Conservation (phyloP, 2,888 invertebrate species). For the Pachymerium ferrugineum region DNA sequence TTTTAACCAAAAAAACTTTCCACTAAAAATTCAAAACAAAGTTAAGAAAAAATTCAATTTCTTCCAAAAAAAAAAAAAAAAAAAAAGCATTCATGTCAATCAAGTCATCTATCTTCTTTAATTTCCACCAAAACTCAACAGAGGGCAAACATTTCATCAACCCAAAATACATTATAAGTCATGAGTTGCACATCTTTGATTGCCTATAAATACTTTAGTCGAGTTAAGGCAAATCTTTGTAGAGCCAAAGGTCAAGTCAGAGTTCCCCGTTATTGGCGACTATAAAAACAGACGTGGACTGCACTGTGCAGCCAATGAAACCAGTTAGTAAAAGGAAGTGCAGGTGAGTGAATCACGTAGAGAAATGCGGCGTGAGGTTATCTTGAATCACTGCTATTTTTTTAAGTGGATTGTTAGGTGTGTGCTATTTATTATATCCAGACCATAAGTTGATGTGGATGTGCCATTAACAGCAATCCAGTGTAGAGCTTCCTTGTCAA, state of each 20-base stretch:
- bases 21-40: too few species aligned
- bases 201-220: slow-evolving; percentile 10
- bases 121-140: too few species aligned
- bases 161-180: slow-evolving; percentile 4
- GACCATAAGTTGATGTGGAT: not conserved
- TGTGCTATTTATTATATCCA: not conserved
- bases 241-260: not conserved
- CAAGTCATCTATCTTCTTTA: too few species aligned
- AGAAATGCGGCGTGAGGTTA: not conserved
- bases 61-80: too few species aligned
- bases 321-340: not conserved
- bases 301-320: not conserved
- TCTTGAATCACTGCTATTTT: not conserved
- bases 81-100: too few species aligned
- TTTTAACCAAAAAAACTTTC: too few species aligned
- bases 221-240: not conserved
- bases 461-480: not conserved
- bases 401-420: not conserved
- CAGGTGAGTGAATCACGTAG: slow-evolving; percentile 7
- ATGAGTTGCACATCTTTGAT: slow-evolving; percentile 4
- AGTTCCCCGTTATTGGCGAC: not conserved
- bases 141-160: too few species aligned
- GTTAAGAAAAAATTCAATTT: too few species aligned
- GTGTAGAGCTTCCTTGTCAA: not conserved
- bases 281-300: slow-evolving; percentile 1